phyloP scores from a whole-genome alignment of 2,797 vertebrate genomes.

The Phylloscopus collybita region DNA sequence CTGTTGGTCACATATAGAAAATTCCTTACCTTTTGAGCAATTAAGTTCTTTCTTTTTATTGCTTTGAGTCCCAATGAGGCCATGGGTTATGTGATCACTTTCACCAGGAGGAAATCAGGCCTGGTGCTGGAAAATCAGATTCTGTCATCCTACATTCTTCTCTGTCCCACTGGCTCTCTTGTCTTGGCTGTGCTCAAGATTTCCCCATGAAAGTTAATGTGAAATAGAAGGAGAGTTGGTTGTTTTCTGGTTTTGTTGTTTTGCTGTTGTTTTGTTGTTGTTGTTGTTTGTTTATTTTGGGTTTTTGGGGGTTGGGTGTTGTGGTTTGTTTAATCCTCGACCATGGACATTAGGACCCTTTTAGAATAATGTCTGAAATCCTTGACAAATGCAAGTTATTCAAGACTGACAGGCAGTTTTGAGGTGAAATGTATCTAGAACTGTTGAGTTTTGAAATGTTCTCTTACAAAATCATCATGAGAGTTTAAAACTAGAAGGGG shows the following conservation, averaged over 20 bases:
- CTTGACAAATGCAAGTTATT: neutral
- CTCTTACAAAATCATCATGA: neutral
- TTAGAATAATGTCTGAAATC: neutral
- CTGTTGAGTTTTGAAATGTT: neutral
- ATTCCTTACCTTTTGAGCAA: neutral
- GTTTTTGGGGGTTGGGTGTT: neutral
- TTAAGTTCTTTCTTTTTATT: neutral
- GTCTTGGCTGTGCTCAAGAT: neutral
- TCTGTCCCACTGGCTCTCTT: neutral
- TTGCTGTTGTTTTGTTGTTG: too few species aligned
- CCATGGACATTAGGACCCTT: neutral
- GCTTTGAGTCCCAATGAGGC: fast-evolving
- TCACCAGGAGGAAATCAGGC: neutral
- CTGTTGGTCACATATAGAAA: neutral
- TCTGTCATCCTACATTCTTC: neutral
- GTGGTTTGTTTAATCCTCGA: neutral
- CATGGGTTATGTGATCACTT: neutral
- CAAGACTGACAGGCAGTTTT: neutral
- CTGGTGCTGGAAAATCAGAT: neutral
- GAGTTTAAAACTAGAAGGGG: neutral
- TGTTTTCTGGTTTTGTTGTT: too few species aligned
- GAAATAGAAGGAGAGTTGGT: neutral
- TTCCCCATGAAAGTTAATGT: neutral
- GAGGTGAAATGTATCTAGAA: neutral
- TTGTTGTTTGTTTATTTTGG: too few species aligned